Percentiles rank a stretch among this genome's conserved stretches.
phyloP scores from a whole-genome alignment of 2,797 vertebrate species.

The Crocodylus rhombifer region DNA sequence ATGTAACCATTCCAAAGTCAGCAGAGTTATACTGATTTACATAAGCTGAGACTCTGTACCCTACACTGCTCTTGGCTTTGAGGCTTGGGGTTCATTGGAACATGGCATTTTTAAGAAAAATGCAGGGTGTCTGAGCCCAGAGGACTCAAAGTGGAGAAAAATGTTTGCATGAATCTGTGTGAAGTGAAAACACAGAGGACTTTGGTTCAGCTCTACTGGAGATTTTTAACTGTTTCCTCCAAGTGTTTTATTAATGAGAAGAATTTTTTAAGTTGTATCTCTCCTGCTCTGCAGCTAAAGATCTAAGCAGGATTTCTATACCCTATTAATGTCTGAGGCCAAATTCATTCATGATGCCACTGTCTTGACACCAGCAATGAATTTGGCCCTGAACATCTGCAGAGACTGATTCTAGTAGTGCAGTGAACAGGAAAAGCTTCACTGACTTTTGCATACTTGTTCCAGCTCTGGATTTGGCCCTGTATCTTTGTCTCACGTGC shows the following conservation, averaged over 20 bases:
- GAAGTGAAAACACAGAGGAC: not conserved
- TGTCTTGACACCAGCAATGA: not conserved
- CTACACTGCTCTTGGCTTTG: not conserved
- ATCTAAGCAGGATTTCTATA: not conserved
- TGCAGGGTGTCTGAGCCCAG: not conserved
- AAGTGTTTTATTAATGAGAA: not conserved
- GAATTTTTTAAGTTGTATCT: rapidly evolving
- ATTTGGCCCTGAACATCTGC: not conserved
- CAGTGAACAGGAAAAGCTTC: slow-evolving; percentile 47
- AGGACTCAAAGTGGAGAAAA: rapidly evolving
- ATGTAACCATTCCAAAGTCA: slow-evolving; percentile 49
- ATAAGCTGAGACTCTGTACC: not conserved
- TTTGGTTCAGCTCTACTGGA: not conserved
- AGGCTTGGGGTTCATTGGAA: not conserved
- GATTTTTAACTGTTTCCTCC: not conserved
- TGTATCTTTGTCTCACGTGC: slow-evolving; percentile 53
- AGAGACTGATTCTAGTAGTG: not conserved
- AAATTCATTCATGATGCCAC: not conserved
- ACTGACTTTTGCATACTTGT: slow-evolving; percentile 27
- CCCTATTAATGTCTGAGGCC: slow-evolving; percentile 14
- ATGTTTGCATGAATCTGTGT: not conserved
- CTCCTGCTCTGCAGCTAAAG: not conserved
- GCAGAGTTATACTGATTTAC: not conserved
- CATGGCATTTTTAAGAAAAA: not conserved
- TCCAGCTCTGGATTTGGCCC: slow-evolving; percentile 52